A percentile compares a stretch with the other conserved stretches of the same genome.
phyloP scores from a whole-genome alignment of 37 sponge, comb jelly and placozoan species.

The Mnemiopsis leidyi region DNA sequence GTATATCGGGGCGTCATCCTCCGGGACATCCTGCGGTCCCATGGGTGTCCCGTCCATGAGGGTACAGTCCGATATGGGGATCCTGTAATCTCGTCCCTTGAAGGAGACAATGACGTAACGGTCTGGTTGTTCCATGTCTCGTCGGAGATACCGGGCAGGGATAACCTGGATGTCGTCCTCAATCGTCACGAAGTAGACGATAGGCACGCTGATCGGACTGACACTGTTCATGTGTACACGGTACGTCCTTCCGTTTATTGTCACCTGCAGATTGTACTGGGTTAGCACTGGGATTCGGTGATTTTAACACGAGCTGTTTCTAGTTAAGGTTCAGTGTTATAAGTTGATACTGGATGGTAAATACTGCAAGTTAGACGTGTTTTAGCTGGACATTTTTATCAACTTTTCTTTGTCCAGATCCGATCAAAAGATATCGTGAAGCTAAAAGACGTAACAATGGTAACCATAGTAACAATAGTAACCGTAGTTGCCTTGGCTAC shows the following conservation, averaged over 20 bases:
- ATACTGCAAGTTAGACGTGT: too few species aligned
- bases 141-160: not conserved
- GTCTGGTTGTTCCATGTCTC: not conserved
- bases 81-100: slow-evolving; percentile 48
- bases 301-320: too few species aligned
- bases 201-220: not conserved
- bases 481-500: too few species aligned
- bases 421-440: too few species aligned
- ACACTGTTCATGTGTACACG: slow-evolving; percentile 17
- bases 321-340: too few species aligned
- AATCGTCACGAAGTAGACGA: slow-evolving; percentile 17
- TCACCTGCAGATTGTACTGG: not conserved
- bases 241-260: not conserved
- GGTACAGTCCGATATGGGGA: slow-evolving; percentile 1
- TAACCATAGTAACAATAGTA: too few species aligned
- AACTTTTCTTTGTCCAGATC: too few species aligned
- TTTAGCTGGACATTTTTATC: too few species aligned
- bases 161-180: slow-evolving; percentile 9
- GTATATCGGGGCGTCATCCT: slow-evolving; percentile 3
- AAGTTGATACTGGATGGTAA: too few species aligned
- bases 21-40: not conserved
- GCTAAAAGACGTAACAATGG: too few species aligned
- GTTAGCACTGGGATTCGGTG: too few species aligned
- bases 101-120: slow-evolving; percentile 9
- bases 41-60: slow-evolving; percentile 20